Conservation (phyloP, 2,888 invertebrate genomes). For the Laothoe populi region DNA sequence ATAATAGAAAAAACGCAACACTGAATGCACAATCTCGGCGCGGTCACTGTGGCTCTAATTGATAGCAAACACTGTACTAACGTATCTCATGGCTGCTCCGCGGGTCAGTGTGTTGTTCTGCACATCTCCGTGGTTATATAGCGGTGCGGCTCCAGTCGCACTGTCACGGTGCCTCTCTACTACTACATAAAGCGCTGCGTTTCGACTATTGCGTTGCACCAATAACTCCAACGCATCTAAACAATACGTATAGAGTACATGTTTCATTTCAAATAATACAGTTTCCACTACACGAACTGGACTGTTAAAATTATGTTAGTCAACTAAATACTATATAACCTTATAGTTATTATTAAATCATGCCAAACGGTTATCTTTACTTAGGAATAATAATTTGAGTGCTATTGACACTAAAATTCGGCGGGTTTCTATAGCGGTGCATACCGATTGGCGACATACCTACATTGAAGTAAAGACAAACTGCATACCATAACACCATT, state of each 20-base stretch:
- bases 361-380: no score
- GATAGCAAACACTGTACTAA: slow-evolving; percentile 13
- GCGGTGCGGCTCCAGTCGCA: neutral
- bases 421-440: no score
- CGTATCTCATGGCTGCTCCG: slow-evolving; percentile 12
- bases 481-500: no score
- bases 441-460: no score
- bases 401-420: no score
- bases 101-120: slow-evolving; percentile 2
- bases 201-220: neutral
- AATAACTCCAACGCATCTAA: neutral
- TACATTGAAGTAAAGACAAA: no score
- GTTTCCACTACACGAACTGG: neutral
- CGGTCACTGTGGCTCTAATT: neutral
- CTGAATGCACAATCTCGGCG: slow-evolving; percentile 9
- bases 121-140: slow-evolving; percentile 10
- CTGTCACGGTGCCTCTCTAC: slow-evolving; percentile 1
- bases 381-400: no score
- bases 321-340: no score
- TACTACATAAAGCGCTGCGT: neutral
- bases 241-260: no score
- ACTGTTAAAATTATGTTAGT: no score
- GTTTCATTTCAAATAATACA: neutral
- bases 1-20: neutral
- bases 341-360: no score